Percentiles rank a stretch among this genome's conserved stretches.
phyloP scores from a whole-genome alignment of 2,113 vertebrate genomes.

The Riparia riparia region DNA sequence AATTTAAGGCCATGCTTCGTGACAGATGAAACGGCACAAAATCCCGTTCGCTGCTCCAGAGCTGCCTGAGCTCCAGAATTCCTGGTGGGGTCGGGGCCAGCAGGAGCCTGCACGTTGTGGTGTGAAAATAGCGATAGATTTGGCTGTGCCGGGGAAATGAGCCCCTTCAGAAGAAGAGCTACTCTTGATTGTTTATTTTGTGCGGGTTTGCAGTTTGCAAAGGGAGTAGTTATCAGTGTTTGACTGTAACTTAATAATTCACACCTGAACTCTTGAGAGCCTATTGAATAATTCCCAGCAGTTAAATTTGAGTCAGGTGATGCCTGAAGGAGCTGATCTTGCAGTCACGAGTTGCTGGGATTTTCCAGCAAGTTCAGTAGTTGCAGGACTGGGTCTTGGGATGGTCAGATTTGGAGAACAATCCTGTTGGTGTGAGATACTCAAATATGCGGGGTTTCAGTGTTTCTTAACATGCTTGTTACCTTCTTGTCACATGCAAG shows the following conservation, averaged over 20 bases:
- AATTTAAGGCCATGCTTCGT: background rate
- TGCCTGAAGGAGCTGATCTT: background rate
- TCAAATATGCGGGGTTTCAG: background rate
- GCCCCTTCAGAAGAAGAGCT: background rate
- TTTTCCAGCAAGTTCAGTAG: background rate
- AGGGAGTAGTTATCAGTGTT: background rate
- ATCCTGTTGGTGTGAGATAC: background rate
- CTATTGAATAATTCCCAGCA: background rate
- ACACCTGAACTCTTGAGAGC: background rate
- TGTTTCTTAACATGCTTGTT: background rate
- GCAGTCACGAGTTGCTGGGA: background rate
- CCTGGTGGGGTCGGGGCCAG: background rate
- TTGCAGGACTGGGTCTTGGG: background rate
- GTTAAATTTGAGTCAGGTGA: background rate
- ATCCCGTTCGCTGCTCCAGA: accelerated
- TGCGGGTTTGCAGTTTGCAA: background rate
- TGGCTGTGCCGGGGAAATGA: background rate
- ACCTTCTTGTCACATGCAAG: background rate
- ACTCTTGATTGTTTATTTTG: accelerated
- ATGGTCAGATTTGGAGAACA: background rate
- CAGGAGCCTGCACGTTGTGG: accelerated
- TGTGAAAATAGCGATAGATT: accelerated
- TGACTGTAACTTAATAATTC: background rate
- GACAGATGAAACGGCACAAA: background rate
- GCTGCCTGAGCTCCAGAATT: background rate